phyloP scores from a whole-genome alignment of 2,888 invertebrate genomes.

The Drosophila engyochracea region DNA sequence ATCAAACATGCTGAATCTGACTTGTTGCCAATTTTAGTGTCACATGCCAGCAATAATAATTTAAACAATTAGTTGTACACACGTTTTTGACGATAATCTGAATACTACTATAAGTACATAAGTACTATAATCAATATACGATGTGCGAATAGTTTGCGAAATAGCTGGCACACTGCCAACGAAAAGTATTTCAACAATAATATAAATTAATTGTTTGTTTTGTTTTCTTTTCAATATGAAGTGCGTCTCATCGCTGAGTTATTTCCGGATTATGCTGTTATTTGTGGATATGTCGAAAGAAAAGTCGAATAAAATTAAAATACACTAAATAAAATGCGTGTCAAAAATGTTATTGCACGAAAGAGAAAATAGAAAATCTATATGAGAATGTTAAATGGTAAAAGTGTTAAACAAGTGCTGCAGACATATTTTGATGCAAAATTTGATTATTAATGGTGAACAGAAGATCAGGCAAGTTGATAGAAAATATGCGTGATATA shows the following conservation, averaged over 20 bases:
- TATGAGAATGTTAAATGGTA: not conserved
- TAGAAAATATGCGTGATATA: not conserved
- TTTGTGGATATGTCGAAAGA: slow-evolving; percentile 21
- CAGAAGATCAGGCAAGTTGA: not conserved
- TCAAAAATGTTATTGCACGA: slow-evolving; percentile 2
- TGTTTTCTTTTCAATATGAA: slow-evolving; percentile 21
- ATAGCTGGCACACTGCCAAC: slow-evolving; percentile 35
- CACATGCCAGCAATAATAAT: slow-evolving; percentile 11
- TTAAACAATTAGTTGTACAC: slow-evolving; percentile 14
- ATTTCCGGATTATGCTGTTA: slow-evolving; percentile 28
- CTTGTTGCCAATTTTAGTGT: not conserved
- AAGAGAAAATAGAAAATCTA: not conserved
- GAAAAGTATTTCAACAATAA: slow-evolving; percentile 26
- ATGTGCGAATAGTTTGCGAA: slow-evolving; percentile 27
- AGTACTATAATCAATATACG: slow-evolving; percentile 16
- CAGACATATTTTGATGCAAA: not conserved
- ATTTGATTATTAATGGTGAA: not conserved
- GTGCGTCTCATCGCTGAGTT: not conserved
- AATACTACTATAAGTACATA: not conserved
- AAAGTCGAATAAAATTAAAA: slow-evolving; percentile 17
- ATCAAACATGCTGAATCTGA: not conserved
- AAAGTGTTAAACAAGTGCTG: not conserved
- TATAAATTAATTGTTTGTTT: slow-evolving; percentile 36
- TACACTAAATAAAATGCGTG: not conserved
- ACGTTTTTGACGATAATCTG: slow-evolving; percentile 14